Evolutionary conservation across 2,797 vertebrate species (phyloP).

Genomic region (Poecile montanus): DNA sequence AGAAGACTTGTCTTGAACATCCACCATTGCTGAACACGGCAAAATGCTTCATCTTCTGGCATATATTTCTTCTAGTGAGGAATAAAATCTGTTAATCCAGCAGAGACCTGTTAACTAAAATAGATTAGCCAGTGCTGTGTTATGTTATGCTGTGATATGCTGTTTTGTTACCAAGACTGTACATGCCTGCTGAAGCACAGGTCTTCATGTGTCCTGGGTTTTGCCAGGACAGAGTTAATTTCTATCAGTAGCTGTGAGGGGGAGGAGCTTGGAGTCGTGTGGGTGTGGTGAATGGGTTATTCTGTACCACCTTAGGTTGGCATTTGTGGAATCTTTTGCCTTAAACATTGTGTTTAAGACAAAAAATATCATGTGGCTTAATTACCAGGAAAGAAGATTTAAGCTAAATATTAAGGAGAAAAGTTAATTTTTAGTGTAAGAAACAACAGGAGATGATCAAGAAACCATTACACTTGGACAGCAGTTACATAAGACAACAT

Average conservation of each 20-base stretch:
- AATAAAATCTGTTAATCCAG: not conserved
- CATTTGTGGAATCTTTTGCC: not conserved
- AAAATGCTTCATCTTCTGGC: not conserved
- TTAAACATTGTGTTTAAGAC: not conserved
- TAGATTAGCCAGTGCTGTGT: not conserved
- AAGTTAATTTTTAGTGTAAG: not conserved
- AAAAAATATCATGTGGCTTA: not conserved
- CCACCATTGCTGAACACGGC: not conserved
- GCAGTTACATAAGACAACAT: not conserved
- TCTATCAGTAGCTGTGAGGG: not conserved
- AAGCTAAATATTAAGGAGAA: not conserved
- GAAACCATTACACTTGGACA: not conserved
- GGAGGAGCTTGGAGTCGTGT: rapidly evolving
- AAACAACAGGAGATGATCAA: not conserved
- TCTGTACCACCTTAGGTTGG: not conserved
- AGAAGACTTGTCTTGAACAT: not conserved
- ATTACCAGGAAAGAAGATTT: not conserved
- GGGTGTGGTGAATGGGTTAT: not conserved
- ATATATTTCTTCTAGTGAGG: not conserved
- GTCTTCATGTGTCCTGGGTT: too few relatives aligned
- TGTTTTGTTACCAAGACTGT: not conserved
- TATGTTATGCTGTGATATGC: not conserved
- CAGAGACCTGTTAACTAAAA: not conserved
- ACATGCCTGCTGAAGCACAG: not conserved
- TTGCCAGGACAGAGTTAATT: not conserved